These are phyloP conservation scores for Sepioteuthis lessoniana DNA, from an alignment of 2,888 invertebrate species.

Conservation along the genomic window DNA sequence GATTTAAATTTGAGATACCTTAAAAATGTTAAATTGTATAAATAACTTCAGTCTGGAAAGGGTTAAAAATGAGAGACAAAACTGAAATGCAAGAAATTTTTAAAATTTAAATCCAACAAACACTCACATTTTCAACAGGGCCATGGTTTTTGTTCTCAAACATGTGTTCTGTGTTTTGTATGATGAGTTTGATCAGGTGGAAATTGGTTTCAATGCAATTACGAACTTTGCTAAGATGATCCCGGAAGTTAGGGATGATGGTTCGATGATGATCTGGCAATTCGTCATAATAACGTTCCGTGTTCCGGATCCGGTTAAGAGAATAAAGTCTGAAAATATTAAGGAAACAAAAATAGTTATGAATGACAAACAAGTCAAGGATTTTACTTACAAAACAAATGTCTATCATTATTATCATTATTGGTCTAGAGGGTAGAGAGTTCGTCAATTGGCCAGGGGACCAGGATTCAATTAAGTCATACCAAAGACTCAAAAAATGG, in stretches of 20 bases:
- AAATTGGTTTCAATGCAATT: conserved; percentile 84
- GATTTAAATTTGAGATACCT: too few relatives aligned
- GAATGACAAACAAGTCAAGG: neutral
- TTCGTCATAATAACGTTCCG: conserved; percentile 84
- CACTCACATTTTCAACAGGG: conserved; percentile 46
- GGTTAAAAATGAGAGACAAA: too few relatives aligned
- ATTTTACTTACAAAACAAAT: neutral
- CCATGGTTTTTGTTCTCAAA: conserved; percentile 83
- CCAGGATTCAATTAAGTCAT: too few relatives aligned
- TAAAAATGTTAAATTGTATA: too few relatives aligned
- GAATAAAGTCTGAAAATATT: conserved; percentile 82
- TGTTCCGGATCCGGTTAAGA: conserved; percentile 83
- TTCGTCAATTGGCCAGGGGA: too few relatives aligned
- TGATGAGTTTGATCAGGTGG: conserved; percentile 81
- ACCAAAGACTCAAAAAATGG: too few relatives aligned
- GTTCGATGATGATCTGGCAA: conserved; percentile 85
- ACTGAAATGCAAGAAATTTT: neutral
- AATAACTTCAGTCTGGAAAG: too few relatives aligned
- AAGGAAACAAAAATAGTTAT: conserved; percentile 47
- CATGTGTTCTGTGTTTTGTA: conserved; percentile 86
- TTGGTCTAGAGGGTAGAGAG: too few relatives aligned
- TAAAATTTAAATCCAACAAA: neutral
- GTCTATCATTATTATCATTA: too few relatives aligned
- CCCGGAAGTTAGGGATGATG: conserved; percentile 84
- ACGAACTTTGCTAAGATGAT: conserved; percentile 84